Evolutionary conservation across 2,113 vertebrate genomes (phyloP), one percentile per base, ranked within the genome.

Genomic region (Nothoprocta pentlandii): DNA sequence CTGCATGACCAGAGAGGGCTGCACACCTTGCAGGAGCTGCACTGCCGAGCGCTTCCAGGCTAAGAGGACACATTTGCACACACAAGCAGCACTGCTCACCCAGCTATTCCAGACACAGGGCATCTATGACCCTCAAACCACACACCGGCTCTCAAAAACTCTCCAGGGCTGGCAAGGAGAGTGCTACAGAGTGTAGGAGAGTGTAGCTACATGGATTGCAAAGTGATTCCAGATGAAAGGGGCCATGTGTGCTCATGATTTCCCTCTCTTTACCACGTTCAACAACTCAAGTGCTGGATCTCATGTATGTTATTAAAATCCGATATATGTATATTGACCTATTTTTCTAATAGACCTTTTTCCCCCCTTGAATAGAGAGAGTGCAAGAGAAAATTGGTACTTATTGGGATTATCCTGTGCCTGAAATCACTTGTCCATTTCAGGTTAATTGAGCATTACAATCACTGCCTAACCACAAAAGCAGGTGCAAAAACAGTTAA

Each of bases 401-500:
- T 62, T 78, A 25, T 44, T 75, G 26, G 26, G 85, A 75, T 81
- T 6, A 36, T 25, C 56, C 87, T 85, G 49, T 90, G 32, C 75
- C 16, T 49, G 36, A 85, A 94, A 67, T 85, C 49, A 85, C 62
- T 91, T 80, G 16, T 53, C 25, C 13, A 41, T 64, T 85, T 91
- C 32, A 63, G 12, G 19, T 59, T 49, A 89, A 76, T 0, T 78
- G 21, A 79, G 36, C 28, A 87, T 12, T n/a, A 76, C 32, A 92
- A 69, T 62, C 19, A 51, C 2, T 1, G 32, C 10, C 68, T 84
- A 41, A 81, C 23, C 32, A 81, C 7, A 80, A 85, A 82, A 85
- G 54, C 51, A 91, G 76, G 66, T 76, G 70, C 44, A 92, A 88
- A 90, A 95, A 30, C 4, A 9, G 16, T 89, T 70, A 90, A 82